phyloP scores from a whole-genome alignment of 2,888 invertebrate species.

The Hedychridium roseum region DNA sequence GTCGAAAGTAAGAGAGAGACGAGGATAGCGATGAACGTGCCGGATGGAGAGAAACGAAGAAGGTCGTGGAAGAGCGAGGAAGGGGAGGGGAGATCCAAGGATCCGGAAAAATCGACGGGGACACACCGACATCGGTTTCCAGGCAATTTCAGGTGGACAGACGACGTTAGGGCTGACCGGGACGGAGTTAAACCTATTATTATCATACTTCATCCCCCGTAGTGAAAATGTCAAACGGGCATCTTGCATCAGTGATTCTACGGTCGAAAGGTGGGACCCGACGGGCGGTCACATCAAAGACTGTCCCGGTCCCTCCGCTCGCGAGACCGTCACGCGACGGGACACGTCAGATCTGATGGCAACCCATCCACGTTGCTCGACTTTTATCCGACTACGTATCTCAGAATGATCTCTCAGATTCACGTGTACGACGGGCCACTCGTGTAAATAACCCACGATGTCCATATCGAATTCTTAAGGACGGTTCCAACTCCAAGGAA shows the following conservation, averaged over 20 bases:
- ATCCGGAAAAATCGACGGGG: constrained; percentile 34
- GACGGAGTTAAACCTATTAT: constrained; percentile 59
- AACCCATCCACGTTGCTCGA: neutral
- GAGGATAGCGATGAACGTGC: neutral
- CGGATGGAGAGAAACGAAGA: neutral
- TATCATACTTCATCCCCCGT: constrained; percentile 51
- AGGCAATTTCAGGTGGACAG: constrained; percentile 55
- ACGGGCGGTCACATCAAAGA: constrained; percentile 34
- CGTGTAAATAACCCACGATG: too few relatives aligned
- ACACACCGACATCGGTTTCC: constrained; percentile 41
- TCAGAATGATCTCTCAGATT: too few relatives aligned
- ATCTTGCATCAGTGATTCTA: constrained; percentile 41
- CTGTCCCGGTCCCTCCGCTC: constrained; percentile 14
- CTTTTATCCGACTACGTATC: constrained; percentile 1
- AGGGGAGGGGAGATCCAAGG: constrained; percentile 15
- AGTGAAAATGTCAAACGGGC: constrained; percentile 60
- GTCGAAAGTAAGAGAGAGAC: too few relatives aligned
- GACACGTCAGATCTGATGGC: constrained; percentile 31
- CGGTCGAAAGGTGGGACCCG: constrained; percentile 3
- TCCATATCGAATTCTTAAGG: too few relatives aligned
- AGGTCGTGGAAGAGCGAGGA: neutral
- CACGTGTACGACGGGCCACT: too few relatives aligned
- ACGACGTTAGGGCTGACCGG: constrained; percentile 33
- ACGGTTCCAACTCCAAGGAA: too few relatives aligned
- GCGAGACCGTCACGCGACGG: constrained; percentile 41